phyloP scores from a whole-genome alignment of 1,140 invertebrate genomes.

The Sogatella furcifera region DNA sequence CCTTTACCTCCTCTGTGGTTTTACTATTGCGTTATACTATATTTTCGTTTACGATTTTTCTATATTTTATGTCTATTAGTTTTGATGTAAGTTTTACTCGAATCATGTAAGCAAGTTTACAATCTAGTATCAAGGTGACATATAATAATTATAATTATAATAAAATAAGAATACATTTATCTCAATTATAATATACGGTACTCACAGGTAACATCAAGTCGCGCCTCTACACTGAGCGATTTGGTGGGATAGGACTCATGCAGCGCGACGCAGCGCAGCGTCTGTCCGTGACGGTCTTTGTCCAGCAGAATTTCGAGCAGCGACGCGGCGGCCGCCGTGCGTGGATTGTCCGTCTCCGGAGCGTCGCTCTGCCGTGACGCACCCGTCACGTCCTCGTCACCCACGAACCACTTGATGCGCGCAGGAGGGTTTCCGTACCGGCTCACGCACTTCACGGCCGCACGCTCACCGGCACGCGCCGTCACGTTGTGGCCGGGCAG shows the following conservation, averaged over 20 bases:
- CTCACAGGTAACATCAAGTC: conserved; percentile 80
- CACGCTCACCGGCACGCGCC: conserved; percentile 58
- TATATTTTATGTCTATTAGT: too few species aligned
- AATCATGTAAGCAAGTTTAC: too few species aligned
- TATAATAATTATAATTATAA: too few species aligned
- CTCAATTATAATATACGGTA: conserved; percentile 27
- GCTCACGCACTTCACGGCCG: conserved; percentile 69
- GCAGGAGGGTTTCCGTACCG: conserved; percentile 78
- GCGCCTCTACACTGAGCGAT: conserved; percentile 54
- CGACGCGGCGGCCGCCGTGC: conserved; percentile 70
- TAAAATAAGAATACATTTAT: too few species aligned
- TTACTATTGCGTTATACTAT: too few species aligned
- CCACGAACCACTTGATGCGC: conserved; percentile 72
- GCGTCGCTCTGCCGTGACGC: conserved; percentile 61
- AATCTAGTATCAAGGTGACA: too few species aligned
- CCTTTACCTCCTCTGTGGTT: too few species aligned
- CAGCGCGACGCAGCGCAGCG: conserved; percentile 64
- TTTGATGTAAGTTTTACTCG: too few species aligned
- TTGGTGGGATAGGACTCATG: conserved; percentile 68
- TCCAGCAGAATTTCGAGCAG: conserved; percentile 66
- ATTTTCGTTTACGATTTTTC: too few species aligned
- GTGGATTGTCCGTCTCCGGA: conserved; percentile 67
- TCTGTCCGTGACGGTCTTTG: conserved; percentile 60
- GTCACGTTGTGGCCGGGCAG: conserved; percentile 71
- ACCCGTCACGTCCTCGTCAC: conserved; percentile 44